Base-by-base conservation (phyloP, 1,140 invertebrate species). In the Aphis gossypii region DNA sequence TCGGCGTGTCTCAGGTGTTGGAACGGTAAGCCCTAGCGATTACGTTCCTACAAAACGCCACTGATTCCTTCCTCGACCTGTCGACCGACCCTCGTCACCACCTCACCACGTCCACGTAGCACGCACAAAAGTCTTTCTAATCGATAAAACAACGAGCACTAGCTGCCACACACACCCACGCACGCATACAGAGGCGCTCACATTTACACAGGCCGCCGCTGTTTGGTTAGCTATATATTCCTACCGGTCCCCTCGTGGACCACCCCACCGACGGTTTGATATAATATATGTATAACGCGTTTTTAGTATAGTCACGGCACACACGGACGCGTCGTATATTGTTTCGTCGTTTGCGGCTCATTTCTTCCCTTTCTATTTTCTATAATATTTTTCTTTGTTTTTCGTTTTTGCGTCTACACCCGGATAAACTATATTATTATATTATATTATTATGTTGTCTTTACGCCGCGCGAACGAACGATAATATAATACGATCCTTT, bases 61-160 rank as follows among this genome's bases (percentile, higher is more conserved):
- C 46, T 48, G 46, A 11, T 11, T 30, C 84, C 41, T 44, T 44
- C 84, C 23, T 23, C 84, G n/a, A 56, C 48, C n/a, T 6, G 38
- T 2, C 51, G 88, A 25, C 46, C 86, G 87, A 89, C 48, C 87
- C 54, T 41, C 54, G 21, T 30, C 9, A 41, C 51, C 48, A 9
- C 86, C 87, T n/a, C 87, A 35, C 23, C n/a, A 3, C 38, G n/a
- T 18, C 56, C 38, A n/a, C 46, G 9, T n/a, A 23, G 18, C 56
- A 9, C 38, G 41, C 89, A 44, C 38, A 60, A 90, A 90, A 68
- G 51, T 89, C n/a, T 68, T 60, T 68, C 54, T 90, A 68, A 90
- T 90, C 89, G 56, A 90, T 90, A 90, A 56, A 90, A 90, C 89
- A 89, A 44, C 54, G 89, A 56, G 38, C 54, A 60, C 35, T 89